These are phyloP conservation scores for Onychostoma macrolepis DNA, from an alignment of 2,113 vertebrate genomes.

Conservation along the genomic window DNA sequence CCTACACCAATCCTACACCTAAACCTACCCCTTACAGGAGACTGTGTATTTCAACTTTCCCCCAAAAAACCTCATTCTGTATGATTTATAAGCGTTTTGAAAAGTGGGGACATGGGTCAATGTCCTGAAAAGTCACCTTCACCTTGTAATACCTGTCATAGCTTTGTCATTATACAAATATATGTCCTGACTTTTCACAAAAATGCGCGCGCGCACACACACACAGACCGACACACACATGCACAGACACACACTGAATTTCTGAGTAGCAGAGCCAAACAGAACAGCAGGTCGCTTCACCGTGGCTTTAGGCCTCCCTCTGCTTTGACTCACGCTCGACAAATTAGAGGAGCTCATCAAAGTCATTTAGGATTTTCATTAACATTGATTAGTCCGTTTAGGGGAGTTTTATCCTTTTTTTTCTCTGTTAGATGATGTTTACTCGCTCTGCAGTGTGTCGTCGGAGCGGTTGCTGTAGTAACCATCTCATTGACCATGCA, in stretches of 20 bases:
- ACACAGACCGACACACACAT: no score
- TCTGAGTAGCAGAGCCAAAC: not conserved
- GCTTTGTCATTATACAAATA: no score
- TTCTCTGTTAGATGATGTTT: slow-evolving; percentile 8
- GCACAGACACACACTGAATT: not conserved
- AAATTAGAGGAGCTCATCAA: slow-evolving; percentile 4
- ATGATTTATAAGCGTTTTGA: no score
- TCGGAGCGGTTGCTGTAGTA: slow-evolving; percentile 50
- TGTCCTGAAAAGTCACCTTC: no score
- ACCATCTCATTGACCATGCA: slow-evolving; percentile 46
- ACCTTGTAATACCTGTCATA: no score
- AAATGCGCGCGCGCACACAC: no score
- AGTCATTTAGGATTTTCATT: not conserved
- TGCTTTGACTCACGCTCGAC: not conserved
- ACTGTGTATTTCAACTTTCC: no score
- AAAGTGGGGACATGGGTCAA: no score
- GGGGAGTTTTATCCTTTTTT: not conserved
- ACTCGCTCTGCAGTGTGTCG: not conserved
- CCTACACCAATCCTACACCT: no score
- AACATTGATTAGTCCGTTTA: not conserved
- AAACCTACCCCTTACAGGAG: no score
- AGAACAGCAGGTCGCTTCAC: not conserved
- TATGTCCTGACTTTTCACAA: no score
- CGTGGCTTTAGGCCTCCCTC: not conserved
- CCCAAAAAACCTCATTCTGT: no score